phyloP scores from a whole-genome alignment of 2,888 invertebrate genomes.

The Drosophila formosana region DNA sequence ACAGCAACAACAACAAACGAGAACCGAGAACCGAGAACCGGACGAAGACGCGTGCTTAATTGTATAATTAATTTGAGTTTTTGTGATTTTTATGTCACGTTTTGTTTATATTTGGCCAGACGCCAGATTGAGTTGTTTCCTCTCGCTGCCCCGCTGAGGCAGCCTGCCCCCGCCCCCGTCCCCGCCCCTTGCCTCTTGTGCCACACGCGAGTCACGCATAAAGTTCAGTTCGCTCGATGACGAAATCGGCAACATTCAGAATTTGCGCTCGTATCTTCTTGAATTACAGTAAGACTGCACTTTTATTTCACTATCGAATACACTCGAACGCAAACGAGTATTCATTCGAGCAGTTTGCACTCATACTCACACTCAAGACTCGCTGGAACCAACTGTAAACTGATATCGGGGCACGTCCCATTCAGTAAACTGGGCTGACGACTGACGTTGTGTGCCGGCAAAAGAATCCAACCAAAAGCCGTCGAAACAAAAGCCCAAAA shows the following conservation, averaged over 20 bases:
- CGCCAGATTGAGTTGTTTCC: conserved; percentile 44
- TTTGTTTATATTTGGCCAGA: conserved; percentile 68
- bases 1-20: neutral
- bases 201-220: conserved; percentile 19
- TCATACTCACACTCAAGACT: conserved; percentile 5
- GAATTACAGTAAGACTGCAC: conserved; percentile 35
- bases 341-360: neutral
- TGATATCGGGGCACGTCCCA: conserved; percentile 64
- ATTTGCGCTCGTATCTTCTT: conserved; percentile 2
- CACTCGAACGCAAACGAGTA: no score
- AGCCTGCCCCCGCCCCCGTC: neutral
- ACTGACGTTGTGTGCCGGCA: conserved; percentile 4
- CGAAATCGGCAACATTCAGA: conserved; percentile 32
- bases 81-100: conserved; percentile 61
- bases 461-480: conserved; percentile 25
- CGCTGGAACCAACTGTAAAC: conserved; percentile 52
- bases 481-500: conserved; percentile 31
- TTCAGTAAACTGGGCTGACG: conserved; percentile 6
- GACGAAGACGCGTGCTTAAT: conserved; percentile 73
- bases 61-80: conserved; percentile 69
- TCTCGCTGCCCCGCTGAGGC: neutral
- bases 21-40: conserved; percentile 7
- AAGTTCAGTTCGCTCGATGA: conserved; percentile 33
- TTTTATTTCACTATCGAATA: neutral
- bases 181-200: neutral